Evolutionary conservation across 2,797 vertebrate species (phyloP), one percentile per base, ranked within the genome.

Genomic region (Gephyroberyx darwinii): DNA sequence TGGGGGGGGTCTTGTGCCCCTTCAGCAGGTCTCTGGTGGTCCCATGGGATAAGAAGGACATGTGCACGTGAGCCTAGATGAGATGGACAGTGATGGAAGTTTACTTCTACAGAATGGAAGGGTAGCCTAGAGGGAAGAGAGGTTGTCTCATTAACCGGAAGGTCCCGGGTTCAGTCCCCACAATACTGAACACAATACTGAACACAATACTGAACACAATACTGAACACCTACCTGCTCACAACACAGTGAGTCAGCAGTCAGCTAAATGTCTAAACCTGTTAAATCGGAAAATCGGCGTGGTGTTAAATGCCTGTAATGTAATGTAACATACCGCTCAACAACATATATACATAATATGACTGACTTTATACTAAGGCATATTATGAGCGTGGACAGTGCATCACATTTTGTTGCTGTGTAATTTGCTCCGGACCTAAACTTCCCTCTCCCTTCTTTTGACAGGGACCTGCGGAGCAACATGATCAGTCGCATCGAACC

Each of bases 401-500:
- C 52, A 54, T 30, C 26, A 2, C 35, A 5, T 62, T 48, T 75
- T 64, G 1, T 58, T 61, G 8, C 10, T 48, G 47, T 72, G 65
- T 71, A 35, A 64, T 52, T 48, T 31, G 5, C 16, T 73, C 41
- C 20, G 56, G 1, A 71, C 45, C 47, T 69, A 6, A 77, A 59
- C 16, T 35, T 39, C 52, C 17, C 39, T 30, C 41, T 37, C 31
- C 26, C 41, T 31, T 10, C 74, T 41, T 17, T 31, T 78, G 58
- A 70, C 93, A 99, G 98, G 85, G 97, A 99, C 84, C 93, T 99
- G 71, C 95, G 95, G 87, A 99, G 97, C 88, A 99, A 99, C 92
- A 85, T 95, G 68, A 98, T 99, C 88, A 96, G 93, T 84, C 94
- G 86, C 35, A 96, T 99, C 77, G 96, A 98, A 86, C 95, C 96